These are phyloP conservation scores for Forbesichthys papilliferus DNA, from an alignment of 2,113 vertebrate genomes.

Conservation along the genomic window DNA sequence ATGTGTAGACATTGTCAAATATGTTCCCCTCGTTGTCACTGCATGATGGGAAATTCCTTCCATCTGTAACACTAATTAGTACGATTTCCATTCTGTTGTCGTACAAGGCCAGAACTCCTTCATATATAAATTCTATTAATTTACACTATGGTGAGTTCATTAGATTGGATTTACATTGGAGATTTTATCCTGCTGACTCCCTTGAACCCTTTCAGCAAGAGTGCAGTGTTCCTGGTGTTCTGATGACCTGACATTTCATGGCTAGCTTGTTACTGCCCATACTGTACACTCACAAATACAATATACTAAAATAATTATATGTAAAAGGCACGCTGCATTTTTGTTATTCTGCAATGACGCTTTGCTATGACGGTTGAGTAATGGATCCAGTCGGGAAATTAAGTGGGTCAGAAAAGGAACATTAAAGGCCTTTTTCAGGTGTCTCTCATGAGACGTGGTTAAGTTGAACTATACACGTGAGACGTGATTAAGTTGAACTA, in stretches of 20 bases:
- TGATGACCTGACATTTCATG: slow-evolving; percentile 69
- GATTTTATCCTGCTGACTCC: slow-evolving; percentile 54
- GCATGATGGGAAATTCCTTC: slow-evolving; percentile 33
- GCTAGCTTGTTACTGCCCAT: slow-evolving; percentile 22
- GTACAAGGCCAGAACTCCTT: slow-evolving; percentile 55
- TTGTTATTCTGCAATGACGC: slow-evolving; percentile 44
- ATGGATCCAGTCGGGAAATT: slow-evolving; percentile 51
- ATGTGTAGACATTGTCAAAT: slow-evolving; percentile 12
- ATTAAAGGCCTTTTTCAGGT: slow-evolving; percentile 47
- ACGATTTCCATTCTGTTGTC: slow-evolving; percentile 36
- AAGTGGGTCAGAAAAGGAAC: slow-evolving; percentile 42
- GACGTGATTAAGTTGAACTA: background rate
- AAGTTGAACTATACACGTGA: background rate
- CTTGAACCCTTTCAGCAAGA: slow-evolving; percentile 32
- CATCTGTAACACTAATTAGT: slow-evolving; percentile 65
- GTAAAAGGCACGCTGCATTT: slow-evolving; percentile 45
- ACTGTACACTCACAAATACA: background rate
- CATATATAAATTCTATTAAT: slow-evolving; percentile 71
- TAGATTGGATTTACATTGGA: slow-evolving; percentile 68
- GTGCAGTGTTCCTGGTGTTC: slow-evolving; percentile 50
- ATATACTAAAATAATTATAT: background rate
- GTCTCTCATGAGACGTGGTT: slow-evolving; percentile 2
- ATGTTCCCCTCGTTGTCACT: background rate
- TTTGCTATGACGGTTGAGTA: slow-evolving; percentile 59
- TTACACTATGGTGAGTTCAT: slow-evolving; percentile 62